Evolutionary conservation across 1,140 invertebrate genomes (phyloP), one percentile per base, ranked within the genome.

Genomic region (Anadara kagoshimensis): DNA sequence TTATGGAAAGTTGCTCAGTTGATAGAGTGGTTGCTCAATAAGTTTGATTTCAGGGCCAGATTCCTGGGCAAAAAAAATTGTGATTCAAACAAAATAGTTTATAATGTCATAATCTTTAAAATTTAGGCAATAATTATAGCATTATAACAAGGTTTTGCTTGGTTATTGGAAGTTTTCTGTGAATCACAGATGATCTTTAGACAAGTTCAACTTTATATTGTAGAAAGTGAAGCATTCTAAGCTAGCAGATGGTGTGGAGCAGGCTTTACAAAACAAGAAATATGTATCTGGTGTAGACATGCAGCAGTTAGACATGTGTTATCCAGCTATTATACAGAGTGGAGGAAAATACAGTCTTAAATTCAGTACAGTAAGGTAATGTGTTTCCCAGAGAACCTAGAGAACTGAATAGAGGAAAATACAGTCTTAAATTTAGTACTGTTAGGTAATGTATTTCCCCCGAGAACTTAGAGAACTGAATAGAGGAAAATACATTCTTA

Each of bases 311-410:
- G 98, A 99, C 85, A 96, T 98, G 92, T 99, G 98, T 88, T 99
- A 99, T 89, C 97, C 97, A 2, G 94, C 98, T 0, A 99, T 99
- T 70, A 97, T 99, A 85, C 98, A 99, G 87, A 99, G 97, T 77
- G 98, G 98, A 41, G 97, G 97, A 10, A 95, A 97, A 85, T 99
- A 99, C 90, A 96, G 93, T 85, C 91, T 99, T 1, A 99, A 99
- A 90, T 99, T 99, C 87, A 98, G 96, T 87, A 95, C 94, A 54
- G 93, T 90, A 43, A 92, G 91, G 92, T 92, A 78, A 65, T 77
- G n/a, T n/a, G n/a, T n/a, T 36, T 62, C n/a, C n/a, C n/a, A n/a
- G n/a, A 43, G 16, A 26, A 5, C n/a, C n/a, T n/a, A n/a, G n/a
- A n/a, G n/a, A n/a, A 85, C 98, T 99, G 87, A 99, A 97, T 77